These are phyloP conservation scores for Orientallactaga sibirica DNA, from an alignment of 2,797 vertebrate species.

Conservation along the genomic window DNA sequence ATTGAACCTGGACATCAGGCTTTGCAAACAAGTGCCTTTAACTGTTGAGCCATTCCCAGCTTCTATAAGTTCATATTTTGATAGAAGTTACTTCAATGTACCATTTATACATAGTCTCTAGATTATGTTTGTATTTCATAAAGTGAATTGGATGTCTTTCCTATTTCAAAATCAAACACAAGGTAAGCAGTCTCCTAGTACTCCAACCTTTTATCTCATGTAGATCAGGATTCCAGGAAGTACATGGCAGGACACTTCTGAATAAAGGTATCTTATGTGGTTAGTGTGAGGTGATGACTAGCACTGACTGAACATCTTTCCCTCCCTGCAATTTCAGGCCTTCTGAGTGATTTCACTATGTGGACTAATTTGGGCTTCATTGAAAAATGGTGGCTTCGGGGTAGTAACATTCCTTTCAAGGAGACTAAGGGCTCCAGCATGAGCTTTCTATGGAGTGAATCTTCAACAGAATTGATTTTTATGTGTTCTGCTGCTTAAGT, in stretches of 20 bases:
- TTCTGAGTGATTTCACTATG: background rate
- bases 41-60: no score
- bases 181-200: background rate
- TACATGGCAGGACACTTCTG: background rate
- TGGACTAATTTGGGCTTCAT: background rate
- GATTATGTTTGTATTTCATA: conserved; percentile 37
- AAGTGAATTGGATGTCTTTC: background rate
- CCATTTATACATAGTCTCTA: conserved; percentile 16
- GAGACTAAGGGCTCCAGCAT: background rate
- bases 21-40: no score
- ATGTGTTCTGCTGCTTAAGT: conserved; percentile 22
- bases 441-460: background rate
- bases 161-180: conserved; percentile 52
- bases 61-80: conserved; percentile 50
- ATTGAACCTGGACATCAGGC: no score
- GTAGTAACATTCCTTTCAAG: background rate
- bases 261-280: background rate
- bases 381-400: background rate
- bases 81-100: conserved; percentile 1
- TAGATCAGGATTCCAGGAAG: background rate
- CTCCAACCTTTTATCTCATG: conserved; percentile 8
- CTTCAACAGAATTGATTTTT: conserved; percentile 24
- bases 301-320: background rate
- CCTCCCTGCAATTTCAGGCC: background rate
- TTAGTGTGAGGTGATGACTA: background rate